Evolutionary conservation across 2,113 vertebrate genomes (phyloP), one percentile per base, ranked within the genome.

Genomic region (Meleagris gallopavo): DNA sequence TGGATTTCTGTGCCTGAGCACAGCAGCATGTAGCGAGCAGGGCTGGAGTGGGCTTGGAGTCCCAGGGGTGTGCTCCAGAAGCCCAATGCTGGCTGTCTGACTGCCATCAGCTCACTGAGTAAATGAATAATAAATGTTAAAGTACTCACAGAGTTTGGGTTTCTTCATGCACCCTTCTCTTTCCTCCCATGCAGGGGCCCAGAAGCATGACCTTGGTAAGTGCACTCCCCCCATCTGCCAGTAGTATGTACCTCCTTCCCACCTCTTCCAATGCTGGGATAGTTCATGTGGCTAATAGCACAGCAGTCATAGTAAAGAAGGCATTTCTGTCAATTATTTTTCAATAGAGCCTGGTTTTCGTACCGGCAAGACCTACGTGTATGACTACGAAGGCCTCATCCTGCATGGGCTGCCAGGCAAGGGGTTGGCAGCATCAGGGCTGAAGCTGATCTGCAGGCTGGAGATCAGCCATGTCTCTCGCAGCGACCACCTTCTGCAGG

Each of bases 381-480:
- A 98, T 41, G 96, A 96, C 64, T 99, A 99, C 22, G 96, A 98
- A 54, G 97, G 96, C 20, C 29, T 95, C 55, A 92, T 98, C 57
- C 60, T 98, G 80, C 97, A 97, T 0, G 98, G 98, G 65, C 85
- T 98, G 62, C 97, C 98, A 6, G 92, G 98, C 46, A 96, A 95
- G 65, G 97, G 95, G 60, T 79, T 98, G 94, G 97, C 96, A 3
- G 98, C 78, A 88, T 97, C 98, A 1, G 99, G 98, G 54, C 45
- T 99, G 57, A 98, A 97, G 94, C 72, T 99, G 74, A 93, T 46
- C 58, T 97, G 97, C 95, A 97, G 97, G 91, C 84, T 99, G 95
- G 95, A 98, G 58, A 98, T 99, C 93, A 97, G 96, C 60, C 84
- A 61, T 4, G n/a, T 80, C 27, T 86, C 95, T 12, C 73, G 85